Evolutionary conservation across 2,113 vertebrate genomes (phyloP).

Genomic region (Oryzias celebensis): DNA sequence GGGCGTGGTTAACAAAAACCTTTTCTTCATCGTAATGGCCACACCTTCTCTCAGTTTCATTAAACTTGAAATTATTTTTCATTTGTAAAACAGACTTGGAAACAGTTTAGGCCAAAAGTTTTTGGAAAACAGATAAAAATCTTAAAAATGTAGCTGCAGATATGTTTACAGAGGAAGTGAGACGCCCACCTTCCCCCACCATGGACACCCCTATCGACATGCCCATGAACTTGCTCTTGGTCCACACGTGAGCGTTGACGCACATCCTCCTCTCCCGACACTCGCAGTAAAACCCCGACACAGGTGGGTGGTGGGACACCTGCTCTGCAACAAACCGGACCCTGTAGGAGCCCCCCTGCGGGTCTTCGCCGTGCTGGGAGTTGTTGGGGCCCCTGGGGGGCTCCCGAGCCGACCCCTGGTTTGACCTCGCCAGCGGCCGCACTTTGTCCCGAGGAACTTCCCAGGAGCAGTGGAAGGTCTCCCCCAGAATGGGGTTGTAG

Average conservation of each 20-base stretch:
- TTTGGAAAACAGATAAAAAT: too few species aligned
- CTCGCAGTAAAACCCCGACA: constrained; percentile 97
- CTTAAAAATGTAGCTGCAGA: too few species aligned
- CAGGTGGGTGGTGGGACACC: constrained; percentile 93
- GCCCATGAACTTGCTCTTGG: constrained; percentile 99
- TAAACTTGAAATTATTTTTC: background rate
- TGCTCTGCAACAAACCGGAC: constrained; percentile 93
- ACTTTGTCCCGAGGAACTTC: constrained; percentile 87
- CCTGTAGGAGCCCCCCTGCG: constrained; percentile 76
- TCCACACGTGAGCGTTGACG: constrained; percentile 90
- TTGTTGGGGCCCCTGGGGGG: constrained; percentile 51
- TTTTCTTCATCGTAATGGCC: too few species aligned
- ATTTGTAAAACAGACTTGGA: background rate
- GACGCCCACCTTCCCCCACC: constrained; percentile 89
- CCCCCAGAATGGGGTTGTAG: constrained; percentile 93
- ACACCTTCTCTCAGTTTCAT: too few species aligned
- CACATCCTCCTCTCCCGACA: constrained; percentile 91
- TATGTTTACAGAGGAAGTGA: too few species aligned
- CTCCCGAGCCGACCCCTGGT: constrained; percentile 62
- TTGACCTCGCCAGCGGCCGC: constrained; percentile 70
- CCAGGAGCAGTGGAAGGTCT: constrained; percentile 96
- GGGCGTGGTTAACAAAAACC: too few species aligned
- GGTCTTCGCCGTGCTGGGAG: constrained; percentile 56
- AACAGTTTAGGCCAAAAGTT: too few species aligned
- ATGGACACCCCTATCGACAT: constrained; percentile 98